Evolutionary conservation across 2,797 vertebrate genomes (phyloP), one percentile per base, ranked within the genome.

Genomic region (Thunnus albacares): DNA sequence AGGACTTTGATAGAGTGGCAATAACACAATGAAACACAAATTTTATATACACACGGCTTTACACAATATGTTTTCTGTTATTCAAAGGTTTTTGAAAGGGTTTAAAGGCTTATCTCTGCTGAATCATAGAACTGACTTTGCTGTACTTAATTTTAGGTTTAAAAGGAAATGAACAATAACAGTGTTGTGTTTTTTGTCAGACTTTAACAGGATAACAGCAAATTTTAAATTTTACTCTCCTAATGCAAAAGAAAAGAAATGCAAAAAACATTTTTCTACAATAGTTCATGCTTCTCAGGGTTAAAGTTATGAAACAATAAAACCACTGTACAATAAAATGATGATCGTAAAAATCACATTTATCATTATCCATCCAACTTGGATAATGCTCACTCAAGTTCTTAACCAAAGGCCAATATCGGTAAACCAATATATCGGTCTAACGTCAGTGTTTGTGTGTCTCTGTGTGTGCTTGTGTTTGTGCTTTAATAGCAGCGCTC

Each of bases 401-500:
- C 66, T 64, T 68, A 81, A 85, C 60, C 59, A 63, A 67, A 80
- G 79, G 57, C 62, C 11, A 17, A 33, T 58, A 51, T 77, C n/a
- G 20, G 15, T 71, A 61, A 76, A 78, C 24, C 38, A 60, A 49
- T 51, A 56, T 22, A 61, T 64, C 0, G 5, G 20, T 68, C 58
- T 68, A 15, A 35, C 6, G 17, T 53, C 64, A 45, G 57, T 71
- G 64, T 75, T 33, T 83, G 68, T 77, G 71, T 79, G 20, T 35
- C 65, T 69, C 65, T 63, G 81, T 66, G 64, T 68, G 66, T 13
- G 60, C 12, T 10, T 26, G 65, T 79, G 77, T 85, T 73, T 79
- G 71, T 71, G 81, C 80, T 86, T 86, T 88, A 73, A 89, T 83
- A 85, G 87, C 83, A 17, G 90, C 85, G 89, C 90, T 95, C 93